phyloP scores from a whole-genome alignment of 2,888 invertebrate genomes.

The Nipponacmea schrenckii region DNA sequence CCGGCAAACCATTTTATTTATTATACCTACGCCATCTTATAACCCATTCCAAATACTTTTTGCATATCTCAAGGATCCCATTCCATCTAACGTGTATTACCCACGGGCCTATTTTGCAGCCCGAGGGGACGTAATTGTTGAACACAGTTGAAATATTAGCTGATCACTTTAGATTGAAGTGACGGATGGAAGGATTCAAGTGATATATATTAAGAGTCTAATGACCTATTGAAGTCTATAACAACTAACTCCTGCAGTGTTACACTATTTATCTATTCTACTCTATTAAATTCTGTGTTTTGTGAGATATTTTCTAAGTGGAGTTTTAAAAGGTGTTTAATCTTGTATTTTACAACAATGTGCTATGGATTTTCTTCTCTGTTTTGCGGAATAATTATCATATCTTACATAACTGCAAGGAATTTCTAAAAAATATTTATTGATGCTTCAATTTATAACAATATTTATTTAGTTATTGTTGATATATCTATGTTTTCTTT shows the following conservation, averaged over 20 bases:
- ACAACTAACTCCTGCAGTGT: neutral
- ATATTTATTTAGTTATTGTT: no score
- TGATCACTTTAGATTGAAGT: constrained; percentile 1
- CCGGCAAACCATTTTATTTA: neutral
- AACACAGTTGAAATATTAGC: neutral
- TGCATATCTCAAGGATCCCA: neutral
- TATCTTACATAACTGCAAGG: no score
- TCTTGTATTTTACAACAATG: no score
- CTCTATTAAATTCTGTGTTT: no score
- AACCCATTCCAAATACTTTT: constrained; percentile 1
- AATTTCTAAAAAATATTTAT: no score
- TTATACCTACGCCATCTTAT: constrained; percentile 8
- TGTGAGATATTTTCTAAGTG: no score
- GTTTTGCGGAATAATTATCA: no score
- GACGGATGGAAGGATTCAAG: constrained; percentile 7
- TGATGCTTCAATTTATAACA: no score
- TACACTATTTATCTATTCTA: neutral
- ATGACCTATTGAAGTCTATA: neutral
- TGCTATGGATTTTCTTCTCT: no score
- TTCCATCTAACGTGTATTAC: neutral
- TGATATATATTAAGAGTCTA: neutral
- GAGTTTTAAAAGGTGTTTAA: no score
- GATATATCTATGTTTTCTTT: no score
- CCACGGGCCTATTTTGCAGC: neutral
- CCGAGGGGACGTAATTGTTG: neutral